These are phyloP conservation scores for Manis pentadactyla DNA, from an alignment of 2,797 vertebrate species.

Conservation along the genomic window DNA sequence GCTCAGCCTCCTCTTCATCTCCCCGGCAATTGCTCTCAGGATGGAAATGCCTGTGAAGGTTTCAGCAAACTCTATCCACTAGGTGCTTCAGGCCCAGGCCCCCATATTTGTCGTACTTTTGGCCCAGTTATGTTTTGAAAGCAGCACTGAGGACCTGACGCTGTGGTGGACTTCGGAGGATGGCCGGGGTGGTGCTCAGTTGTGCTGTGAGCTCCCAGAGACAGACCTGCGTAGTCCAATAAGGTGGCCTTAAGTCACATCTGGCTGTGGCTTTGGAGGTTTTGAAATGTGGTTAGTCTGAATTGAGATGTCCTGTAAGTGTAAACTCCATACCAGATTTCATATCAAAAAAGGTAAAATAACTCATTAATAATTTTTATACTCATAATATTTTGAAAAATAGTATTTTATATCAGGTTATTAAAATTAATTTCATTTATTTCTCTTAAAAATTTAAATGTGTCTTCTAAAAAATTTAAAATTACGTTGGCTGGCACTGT, in stretches of 20 bases:
- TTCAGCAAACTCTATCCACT: too few species aligned
- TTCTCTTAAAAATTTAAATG: not conserved
- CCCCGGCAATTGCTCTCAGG: too few species aligned
- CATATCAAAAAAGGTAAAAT: not conserved
- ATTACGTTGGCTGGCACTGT: too few species aligned
- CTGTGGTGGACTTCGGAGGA: too few species aligned
- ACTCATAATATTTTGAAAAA: slow-evolving; percentile 9
- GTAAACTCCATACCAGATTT: not conserved
- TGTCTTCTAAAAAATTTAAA: not conserved
- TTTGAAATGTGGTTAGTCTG: not conserved
- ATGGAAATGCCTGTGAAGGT: not conserved
- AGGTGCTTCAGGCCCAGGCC: not conserved
- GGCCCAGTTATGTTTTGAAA: not conserved
- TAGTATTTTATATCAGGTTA: not conserved
- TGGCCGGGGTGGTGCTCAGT: not conserved
- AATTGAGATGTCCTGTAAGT: not conserved
- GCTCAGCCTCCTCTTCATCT: not conserved
- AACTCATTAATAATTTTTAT: not conserved
- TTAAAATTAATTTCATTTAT: not conserved
- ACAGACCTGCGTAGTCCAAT: not conserved
- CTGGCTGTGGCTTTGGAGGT: not conserved
- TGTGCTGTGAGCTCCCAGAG: not conserved
- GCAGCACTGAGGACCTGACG: not conserved
- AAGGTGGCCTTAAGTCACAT: not conserved
- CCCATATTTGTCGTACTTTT: not conserved